A percentile compares a stretch with the other conserved stretches of the same genome.
Evolutionary conservation across 2,797 vertebrate genomes (phyloP).

Genomic region (Myioborus miniatus): DNA sequence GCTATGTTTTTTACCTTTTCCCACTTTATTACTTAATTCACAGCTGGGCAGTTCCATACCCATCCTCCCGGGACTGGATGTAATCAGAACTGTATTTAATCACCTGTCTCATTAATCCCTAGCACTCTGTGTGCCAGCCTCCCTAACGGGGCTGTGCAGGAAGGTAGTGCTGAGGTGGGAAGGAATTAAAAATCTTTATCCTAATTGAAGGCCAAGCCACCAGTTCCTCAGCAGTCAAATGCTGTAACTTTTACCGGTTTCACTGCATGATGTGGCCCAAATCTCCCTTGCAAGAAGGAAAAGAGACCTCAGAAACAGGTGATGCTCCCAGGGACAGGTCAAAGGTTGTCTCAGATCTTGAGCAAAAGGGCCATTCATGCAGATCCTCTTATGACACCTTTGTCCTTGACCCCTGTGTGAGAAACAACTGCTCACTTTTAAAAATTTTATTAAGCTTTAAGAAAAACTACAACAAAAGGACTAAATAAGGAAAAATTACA

Average conservation of each 20-base stretch:
- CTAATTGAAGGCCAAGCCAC: background rate
- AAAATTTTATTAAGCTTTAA: background rate
- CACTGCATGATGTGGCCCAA: background rate
- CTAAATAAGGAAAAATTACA: background rate
- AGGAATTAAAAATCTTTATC: background rate
- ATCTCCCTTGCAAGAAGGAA: background rate
- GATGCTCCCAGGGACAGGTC: background rate
- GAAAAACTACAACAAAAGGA: background rate
- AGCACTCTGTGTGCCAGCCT: background rate
- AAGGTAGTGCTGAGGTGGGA: background rate
- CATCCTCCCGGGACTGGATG: background rate
- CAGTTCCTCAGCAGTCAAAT: background rate
- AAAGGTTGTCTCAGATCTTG: background rate
- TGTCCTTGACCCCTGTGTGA: background rate
- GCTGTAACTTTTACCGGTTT: background rate
- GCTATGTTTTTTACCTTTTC: background rate
- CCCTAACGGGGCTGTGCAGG: accelerated
- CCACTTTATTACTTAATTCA: background rate
- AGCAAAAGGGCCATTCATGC: background rate
- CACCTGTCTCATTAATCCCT: constrained; percentile 26
- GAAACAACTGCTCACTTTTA: background rate
- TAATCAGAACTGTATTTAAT: constrained; percentile 16
- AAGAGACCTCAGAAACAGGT: accelerated
- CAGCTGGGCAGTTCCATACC: background rate
- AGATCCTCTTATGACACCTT: background rate